Evolutionary conservation across 2,888 invertebrate species (phyloP), one percentile per base, ranked within the genome.

Genomic region (Lasioglossum figueresi): DNA sequence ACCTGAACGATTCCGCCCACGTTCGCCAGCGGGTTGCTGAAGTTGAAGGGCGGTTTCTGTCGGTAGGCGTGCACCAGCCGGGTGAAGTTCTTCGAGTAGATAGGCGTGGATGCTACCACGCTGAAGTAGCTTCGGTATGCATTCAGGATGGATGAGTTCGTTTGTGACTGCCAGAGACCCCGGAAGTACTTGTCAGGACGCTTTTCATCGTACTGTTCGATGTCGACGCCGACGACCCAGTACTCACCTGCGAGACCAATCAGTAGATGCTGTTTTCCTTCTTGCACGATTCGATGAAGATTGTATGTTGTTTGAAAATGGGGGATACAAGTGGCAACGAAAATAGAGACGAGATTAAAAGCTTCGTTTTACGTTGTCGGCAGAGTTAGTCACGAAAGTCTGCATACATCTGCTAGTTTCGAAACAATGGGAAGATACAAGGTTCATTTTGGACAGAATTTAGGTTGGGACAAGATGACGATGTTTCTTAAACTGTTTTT

Each of bases 201-300:
- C 37, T 96, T 96, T 3, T 96, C 95, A 92, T 98, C 98, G 95
- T 98, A 99, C 92, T 98, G 98, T 90, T 98, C 98, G 23, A 98
- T 97, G 93, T 98, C 98, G 10, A 99, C 98, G 8, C 99, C 99
- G 37, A 99, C 97, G 1, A 98, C 99, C 94, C 98, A 98, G 94
- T 99, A 99, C 94, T 99, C 98, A n/a, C 99, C 98, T 97, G 95
- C 52, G 91, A 92, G 86, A 81, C 56, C 59, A 82, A 84, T 79
- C 70, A 43, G 48, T n/a, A 52, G 23, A 72, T 81, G 63, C 74
- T 72, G 34, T 75, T 31, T 73, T 37, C 78, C 63, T n/a, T 43
- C n/a, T n/a, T 34, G 37, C 23, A 68, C 73, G 27, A 14, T 73
- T 52, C 73, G 37, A 68, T 16, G 73, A 52, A 34, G 71, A 63